Conservation (phyloP, 2,113 vertebrate species). For the Hippopotamus amphibius region DNA sequence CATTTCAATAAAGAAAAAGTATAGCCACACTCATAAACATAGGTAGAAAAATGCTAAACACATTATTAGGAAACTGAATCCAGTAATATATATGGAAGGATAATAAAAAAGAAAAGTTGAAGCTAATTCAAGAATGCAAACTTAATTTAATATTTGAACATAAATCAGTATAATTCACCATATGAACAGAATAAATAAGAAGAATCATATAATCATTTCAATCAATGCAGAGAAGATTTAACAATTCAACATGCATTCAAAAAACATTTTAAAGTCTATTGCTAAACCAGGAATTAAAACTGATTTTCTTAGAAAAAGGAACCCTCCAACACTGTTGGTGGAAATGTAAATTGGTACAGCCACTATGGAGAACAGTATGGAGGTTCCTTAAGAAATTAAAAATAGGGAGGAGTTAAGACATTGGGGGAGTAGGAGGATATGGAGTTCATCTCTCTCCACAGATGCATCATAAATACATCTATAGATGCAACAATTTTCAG, state of each 20-base stretch:
- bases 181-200: background rate
- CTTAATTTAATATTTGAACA: background rate
- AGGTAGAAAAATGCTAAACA: background rate
- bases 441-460: no score
- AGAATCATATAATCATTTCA: conserved; percentile 8
- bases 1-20: conserved; percentile 12
- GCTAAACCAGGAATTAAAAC: background rate
- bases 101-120: background rate
- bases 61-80: background rate
- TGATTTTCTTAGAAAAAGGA: background rate
- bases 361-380: background rate
- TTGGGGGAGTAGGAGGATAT: no score
- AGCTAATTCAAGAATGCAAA: background rate
- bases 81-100: background rate
- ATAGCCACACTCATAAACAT: background rate
- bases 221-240: background rate
- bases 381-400: background rate
- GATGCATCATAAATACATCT: no score
- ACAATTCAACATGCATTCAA: background rate
- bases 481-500: no score
- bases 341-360: background rate
- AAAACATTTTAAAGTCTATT: background rate
- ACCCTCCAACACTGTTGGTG: background rate
- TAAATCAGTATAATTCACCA: background rate
- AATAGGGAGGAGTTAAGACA: background rate